Evolutionary conservation across 1,140 invertebrate species (phyloP).

Genomic region (Penaeus japonicus): DNA sequence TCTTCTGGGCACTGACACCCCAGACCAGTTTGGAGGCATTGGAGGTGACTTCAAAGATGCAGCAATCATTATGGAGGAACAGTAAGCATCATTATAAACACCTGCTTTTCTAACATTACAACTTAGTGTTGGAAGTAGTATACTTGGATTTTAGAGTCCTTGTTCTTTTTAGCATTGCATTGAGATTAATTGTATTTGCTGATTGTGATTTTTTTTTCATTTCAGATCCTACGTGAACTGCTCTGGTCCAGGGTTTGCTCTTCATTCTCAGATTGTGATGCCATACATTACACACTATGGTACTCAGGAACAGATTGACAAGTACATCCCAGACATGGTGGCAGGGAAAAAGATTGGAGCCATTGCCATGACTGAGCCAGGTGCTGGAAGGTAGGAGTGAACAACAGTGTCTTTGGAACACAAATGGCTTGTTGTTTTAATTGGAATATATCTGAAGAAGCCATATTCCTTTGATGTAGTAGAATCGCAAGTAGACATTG

Average conservation of each 20-base stretch:
- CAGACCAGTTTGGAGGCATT: constrained; percentile 65
- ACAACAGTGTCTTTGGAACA: neutral
- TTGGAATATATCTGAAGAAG: neutral
- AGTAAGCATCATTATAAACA: constrained; percentile 61
- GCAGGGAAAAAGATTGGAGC: constrained; percentile 66
- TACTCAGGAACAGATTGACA: constrained; percentile 65
- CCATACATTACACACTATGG: constrained; percentile 67
- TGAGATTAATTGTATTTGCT: too few species aligned
- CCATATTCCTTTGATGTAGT: too few species aligned
- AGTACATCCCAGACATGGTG: constrained; percentile 65
- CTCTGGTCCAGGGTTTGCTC: constrained; percentile 65
- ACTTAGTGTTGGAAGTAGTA: too few species aligned
- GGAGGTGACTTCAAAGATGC: constrained; percentile 66
- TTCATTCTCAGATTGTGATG: constrained; percentile 68
- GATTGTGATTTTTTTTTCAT: constrained; percentile 16
- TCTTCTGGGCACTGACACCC: constrained; percentile 66
- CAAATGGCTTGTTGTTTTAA: neutral
- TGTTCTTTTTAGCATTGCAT: too few species aligned
- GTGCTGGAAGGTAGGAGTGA: constrained; percentile 65
- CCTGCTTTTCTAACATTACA: too few species aligned
- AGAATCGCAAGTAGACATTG: neutral
- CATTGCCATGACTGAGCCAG: constrained; percentile 68
- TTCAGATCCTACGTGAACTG: constrained; percentile 65
- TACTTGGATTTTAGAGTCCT: too few species aligned
- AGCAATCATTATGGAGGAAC: constrained; percentile 66